A percentile compares a stretch with the other conserved stretches of the same genome.
Conservation (phyloP, 1,140 invertebrate species). For the Belonocnema kinseyi region DNA sequence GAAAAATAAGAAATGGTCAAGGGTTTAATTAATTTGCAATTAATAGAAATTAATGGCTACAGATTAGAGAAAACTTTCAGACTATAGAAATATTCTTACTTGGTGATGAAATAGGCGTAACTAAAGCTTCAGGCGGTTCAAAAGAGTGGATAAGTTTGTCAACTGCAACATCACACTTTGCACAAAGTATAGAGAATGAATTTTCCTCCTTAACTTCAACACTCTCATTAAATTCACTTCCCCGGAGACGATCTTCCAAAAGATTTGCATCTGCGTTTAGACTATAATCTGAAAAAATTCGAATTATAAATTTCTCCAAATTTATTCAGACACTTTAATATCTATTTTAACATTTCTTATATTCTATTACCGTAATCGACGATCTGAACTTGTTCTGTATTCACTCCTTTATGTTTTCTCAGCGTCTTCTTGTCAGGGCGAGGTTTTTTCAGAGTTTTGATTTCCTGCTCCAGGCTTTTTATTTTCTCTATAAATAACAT, state of each 20-base stretch:
- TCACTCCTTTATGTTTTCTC: not conserved
- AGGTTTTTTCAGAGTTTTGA: not conserved
- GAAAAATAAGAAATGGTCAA: not conserved
- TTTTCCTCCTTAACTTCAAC: not conserved
- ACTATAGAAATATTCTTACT: not conserved
- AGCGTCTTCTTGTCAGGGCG: not conserved
- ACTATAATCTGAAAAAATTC: not conserved
- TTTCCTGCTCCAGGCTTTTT: not conserved
- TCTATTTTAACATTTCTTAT: not conserved
- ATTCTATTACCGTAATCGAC: not conserved
- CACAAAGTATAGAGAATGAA: not conserved
- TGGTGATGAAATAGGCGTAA: not conserved
- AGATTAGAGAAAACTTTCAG: not conserved
- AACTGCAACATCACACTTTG: not conserved
- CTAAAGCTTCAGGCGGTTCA: not conserved
- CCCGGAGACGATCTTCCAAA: not conserved
- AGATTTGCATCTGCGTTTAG: not conserved
- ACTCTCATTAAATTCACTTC: not conserved
- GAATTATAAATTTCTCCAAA: not conserved
- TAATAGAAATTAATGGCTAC: no score
- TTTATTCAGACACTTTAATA: not conserved
- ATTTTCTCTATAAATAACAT: not conserved
- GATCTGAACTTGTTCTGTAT: not conserved
- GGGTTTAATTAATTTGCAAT: not conserved
- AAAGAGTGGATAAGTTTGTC: not conserved